A percentile compares a stretch with the other conserved stretches of the same genome.
Conservation (phyloP, 2,888 invertebrate genomes). For the Pomacea canaliculata region DNA sequence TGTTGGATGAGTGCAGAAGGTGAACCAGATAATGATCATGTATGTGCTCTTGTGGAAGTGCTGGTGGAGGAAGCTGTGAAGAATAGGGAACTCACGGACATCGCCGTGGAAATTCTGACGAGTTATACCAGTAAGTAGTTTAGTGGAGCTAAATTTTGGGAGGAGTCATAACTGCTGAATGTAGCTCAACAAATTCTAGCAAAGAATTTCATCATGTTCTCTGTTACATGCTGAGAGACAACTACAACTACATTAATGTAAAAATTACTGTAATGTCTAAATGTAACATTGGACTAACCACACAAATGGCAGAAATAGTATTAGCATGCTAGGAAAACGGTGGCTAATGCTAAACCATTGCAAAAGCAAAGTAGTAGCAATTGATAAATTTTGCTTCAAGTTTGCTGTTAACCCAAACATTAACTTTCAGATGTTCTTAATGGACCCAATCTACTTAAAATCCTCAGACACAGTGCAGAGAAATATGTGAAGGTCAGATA, state of each 20-base stretch:
- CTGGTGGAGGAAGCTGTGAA: conserved; percentile 18
- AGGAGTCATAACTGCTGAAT: not conserved
- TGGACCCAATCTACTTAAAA: not conserved
- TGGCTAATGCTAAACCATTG: too few species aligned
- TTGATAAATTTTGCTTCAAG: not conserved
- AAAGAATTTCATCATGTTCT: too few species aligned
- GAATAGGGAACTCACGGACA: not conserved
- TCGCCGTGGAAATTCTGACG: conserved; percentile 4
- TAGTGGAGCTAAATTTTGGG: not conserved
- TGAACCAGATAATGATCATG: not conserved
- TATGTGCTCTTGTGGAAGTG: conserved; percentile 5
- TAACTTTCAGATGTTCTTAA: conserved; percentile 14
- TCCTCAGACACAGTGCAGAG: not conserved
- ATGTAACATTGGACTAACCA: too few species aligned
- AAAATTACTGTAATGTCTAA: too few species aligned
- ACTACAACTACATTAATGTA: too few species aligned
- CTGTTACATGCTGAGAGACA: too few species aligned
- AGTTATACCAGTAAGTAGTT: conserved; percentile 6
- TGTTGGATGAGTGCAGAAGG: not conserved
- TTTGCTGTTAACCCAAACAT: not conserved
- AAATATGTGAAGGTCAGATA: conserved; percentile 15
- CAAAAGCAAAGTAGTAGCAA: too few species aligned
- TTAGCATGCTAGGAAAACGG: too few species aligned
- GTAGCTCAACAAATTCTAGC: too few species aligned
- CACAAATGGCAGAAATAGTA: too few species aligned